A percentile compares a stretch with the other conserved stretches of the same genome.
phyloP scores from a whole-genome alignment of 2,113 vertebrate genomes.

The Urocitellus parryii region DNA sequence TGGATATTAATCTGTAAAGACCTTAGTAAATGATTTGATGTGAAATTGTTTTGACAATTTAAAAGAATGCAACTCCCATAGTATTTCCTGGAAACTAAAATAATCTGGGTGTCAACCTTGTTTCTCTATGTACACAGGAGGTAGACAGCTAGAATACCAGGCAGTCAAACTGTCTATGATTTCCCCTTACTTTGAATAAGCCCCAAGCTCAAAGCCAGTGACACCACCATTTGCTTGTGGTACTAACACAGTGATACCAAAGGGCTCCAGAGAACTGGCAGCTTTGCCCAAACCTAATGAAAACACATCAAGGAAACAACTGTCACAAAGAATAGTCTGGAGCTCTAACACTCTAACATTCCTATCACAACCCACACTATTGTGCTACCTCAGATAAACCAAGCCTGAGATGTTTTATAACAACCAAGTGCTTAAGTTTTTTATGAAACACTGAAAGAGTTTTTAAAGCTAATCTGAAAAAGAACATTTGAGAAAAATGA shows the following conservation, averaged over 20 bases:
- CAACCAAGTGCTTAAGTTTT: background rate
- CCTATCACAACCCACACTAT: background rate
- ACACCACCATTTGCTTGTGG: background rate
- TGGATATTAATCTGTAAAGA: background rate
- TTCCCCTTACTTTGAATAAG: background rate
- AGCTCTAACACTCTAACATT: background rate
- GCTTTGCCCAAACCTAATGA: background rate
- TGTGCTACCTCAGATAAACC: background rate
- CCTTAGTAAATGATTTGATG: slow-evolving; percentile 49
- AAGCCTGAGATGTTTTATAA: background rate
- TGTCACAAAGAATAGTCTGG: background rate
- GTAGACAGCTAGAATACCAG: background rate
- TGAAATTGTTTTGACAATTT: slow-evolving; percentile 32
- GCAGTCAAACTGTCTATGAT: background rate
- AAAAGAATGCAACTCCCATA: background rate
- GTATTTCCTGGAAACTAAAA: slow-evolving; percentile 34
- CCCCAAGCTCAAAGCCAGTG: background rate
- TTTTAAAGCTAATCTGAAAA: slow-evolving; percentile 9
- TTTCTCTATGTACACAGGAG: background rate
- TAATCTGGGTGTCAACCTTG: background rate
- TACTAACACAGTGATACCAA: background rate
- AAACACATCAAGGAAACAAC: background rate
- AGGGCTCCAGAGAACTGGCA: background rate
- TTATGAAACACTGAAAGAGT: background rate
- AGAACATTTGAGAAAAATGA: background rate